Evolutionary conservation across 2,113 vertebrate genomes (phyloP).

Genomic region (Cynoglossus semilaevis): DNA sequence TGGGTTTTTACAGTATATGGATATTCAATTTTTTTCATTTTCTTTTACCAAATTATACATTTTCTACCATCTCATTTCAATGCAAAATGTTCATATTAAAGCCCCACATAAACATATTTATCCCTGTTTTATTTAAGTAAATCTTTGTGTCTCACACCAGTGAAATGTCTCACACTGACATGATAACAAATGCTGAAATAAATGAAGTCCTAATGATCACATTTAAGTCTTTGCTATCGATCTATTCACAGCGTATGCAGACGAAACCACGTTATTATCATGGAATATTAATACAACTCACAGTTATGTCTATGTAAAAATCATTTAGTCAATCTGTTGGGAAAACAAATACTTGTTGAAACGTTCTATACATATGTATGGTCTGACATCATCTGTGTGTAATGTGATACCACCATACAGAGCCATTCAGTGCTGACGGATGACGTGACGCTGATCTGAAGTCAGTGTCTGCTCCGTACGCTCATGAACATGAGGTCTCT

Average conservation of each 20-base stretch:
- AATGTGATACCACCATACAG: background rate
- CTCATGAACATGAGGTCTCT: background rate
- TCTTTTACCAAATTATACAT: no score
- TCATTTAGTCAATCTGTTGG: no score
- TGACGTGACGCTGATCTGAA: background rate
- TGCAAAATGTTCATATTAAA: no score
- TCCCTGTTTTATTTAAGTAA: background rate
- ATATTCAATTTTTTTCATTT: no score
- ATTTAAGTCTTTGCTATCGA: background rate
- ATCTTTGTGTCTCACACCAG: background rate
- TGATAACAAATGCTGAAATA: background rate
- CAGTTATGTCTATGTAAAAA: background rate
- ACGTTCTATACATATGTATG: background rate
- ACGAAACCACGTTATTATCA: slow-evolving; percentile 30
- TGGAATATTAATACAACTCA: slow-evolving; percentile 6
- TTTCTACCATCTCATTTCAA: no score
- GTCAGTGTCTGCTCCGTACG: background rate
- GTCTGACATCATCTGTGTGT: background rate
- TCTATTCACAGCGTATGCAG: slow-evolving; percentile 6
- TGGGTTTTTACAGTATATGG: no score
- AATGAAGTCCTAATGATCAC: background rate
- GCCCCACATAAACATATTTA: no score
- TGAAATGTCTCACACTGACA: background rate
- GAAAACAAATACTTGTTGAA: no score
- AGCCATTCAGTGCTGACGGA: background rate